These are phyloP conservation scores for Cyanistes caeruleus DNA, from an alignment of 2,113 vertebrate species.

Conservation along the genomic window DNA sequence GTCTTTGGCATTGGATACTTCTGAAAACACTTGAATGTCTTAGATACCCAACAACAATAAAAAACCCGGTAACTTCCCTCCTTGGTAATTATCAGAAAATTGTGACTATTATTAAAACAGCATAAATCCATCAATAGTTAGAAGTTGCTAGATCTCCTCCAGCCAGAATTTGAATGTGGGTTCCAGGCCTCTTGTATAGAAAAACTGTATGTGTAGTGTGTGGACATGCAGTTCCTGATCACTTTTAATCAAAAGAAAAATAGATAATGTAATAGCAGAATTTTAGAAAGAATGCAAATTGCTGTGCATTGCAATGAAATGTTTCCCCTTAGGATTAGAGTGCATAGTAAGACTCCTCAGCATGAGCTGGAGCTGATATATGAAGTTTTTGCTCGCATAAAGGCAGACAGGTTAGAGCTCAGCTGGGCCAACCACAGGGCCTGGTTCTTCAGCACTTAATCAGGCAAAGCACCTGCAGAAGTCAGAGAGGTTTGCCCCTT, in stretches of 20 bases:
- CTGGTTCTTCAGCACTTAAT: slow-evolving; percentile 38
- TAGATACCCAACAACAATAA: background rate
- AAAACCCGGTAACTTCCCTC: background rate
- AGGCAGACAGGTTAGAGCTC: slow-evolving; percentile 22
- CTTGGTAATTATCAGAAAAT: slow-evolving; percentile 36
- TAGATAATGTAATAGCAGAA: slow-evolving; percentile 14
- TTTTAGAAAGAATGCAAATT: slow-evolving; percentile 47
- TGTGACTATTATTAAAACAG: slow-evolving; percentile 33
- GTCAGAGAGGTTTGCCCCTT: slow-evolving; percentile 38
- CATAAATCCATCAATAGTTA: background rate
- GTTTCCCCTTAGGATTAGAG: slow-evolving; percentile 48
- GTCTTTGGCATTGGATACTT: background rate
- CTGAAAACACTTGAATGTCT: background rate
- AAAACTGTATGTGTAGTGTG: background rate
- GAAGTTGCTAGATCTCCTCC: slow-evolving; percentile 10
- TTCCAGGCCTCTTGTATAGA: slow-evolving; percentile 36
- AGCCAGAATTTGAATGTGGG: background rate
- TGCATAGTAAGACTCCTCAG: slow-evolving; percentile 3
- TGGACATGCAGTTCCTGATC: background rate
- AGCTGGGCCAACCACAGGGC: slow-evolving; percentile 22
- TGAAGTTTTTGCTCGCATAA: background rate
- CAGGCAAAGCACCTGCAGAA: slow-evolving; percentile 32
- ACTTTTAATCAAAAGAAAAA: slow-evolving; percentile 54
- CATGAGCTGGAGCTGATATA: background rate
- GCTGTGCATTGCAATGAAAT: slow-evolving; percentile 41